These are phyloP conservation scores for Hyles lineata DNA, from an alignment of 2,888 invertebrate species.

Conservation along the genomic window DNA sequence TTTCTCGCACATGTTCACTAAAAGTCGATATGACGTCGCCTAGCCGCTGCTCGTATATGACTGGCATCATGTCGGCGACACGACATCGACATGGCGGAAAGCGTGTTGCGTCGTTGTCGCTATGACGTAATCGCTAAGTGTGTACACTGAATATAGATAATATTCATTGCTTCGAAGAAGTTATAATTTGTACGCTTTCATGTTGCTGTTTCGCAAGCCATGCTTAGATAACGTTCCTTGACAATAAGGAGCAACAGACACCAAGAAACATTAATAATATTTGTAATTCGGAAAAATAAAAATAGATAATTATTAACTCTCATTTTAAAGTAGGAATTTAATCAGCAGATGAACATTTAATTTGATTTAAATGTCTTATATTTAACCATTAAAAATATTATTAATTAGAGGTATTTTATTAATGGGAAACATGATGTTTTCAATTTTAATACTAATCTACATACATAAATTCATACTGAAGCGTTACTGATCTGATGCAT, in stretches of 20 bases:
- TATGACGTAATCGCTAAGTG: constrained; percentile 43
- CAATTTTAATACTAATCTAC: no score
- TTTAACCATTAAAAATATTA: no score
- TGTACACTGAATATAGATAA: constrained; percentile 19
- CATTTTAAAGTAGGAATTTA: not conserved
- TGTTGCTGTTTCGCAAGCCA: not conserved
- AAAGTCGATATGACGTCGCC: constrained; percentile 33
- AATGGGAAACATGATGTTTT: no score
- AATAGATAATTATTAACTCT: not conserved
- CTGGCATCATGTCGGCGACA: constrained; percentile 48
- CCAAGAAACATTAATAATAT: no score
- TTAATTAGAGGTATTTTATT: no score
- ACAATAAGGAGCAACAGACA: not conserved
- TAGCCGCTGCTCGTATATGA: constrained; percentile 42
- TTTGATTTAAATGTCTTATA: no score
- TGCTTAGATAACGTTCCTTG: not conserved
- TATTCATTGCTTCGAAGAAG: constrained; percentile 2
- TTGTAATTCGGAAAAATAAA: no score
- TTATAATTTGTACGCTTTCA: constrained; percentile 9
- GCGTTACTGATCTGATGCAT: no score
- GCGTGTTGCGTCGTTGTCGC: constrained; percentile 51
- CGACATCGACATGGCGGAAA: constrained; percentile 44
- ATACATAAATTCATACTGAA: no score
- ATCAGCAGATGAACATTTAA: not conserved
- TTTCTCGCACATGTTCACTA: constrained; percentile 41